phyloP scores from a whole-genome alignment of 2,888 invertebrate species.

The Agrochola lychnidis region DNA sequence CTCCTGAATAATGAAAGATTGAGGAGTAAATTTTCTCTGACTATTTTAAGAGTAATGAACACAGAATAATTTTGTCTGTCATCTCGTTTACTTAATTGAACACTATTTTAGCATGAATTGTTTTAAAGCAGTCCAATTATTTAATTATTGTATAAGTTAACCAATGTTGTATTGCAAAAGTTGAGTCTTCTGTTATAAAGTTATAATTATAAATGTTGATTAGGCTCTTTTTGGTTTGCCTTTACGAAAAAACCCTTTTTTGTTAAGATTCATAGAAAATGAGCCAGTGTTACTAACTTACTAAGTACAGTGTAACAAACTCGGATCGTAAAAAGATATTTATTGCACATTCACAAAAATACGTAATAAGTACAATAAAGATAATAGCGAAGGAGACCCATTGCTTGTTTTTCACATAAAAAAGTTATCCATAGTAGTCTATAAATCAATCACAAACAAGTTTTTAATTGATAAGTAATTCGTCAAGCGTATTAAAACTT shows the following conservation, averaged over 20 bases:
- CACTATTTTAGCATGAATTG: slow-evolving; percentile 9
- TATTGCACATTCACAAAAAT: slow-evolving; percentile 41
- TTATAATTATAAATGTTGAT: not conserved
- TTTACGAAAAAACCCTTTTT: not conserved
- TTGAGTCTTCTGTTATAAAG: slow-evolving; percentile 1
- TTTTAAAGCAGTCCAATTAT: slow-evolving; percentile 2
- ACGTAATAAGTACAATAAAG: slow-evolving; percentile 21
- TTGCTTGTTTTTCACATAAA: not conserved
- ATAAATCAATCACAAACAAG: slow-evolving; percentile 12
- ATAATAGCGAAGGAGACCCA: slow-evolving; percentile 5
- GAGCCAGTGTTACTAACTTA: slow-evolving; percentile 9
- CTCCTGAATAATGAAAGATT: not conserved
- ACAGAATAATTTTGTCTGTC: slow-evolving; percentile 15
- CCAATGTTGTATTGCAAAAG: not conserved
- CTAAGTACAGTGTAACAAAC: slow-evolving; percentile 49
- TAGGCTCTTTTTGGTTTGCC: slow-evolving; percentile 5
- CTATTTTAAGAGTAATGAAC: slow-evolving; percentile 14
- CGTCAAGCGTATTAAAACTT: slow-evolving; percentile 14
- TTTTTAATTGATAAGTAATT: slow-evolving; percentile 23
- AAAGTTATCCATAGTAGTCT: not conserved
- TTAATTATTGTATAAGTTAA: slow-evolving; percentile 8
- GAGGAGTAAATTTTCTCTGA: not conserved
- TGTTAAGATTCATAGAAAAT: not conserved
- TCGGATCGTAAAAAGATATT: slow-evolving; percentile 1
- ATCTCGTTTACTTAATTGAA: slow-evolving; percentile 8